Base-by-base conservation (phyloP, 2,797 vertebrate genomes). In the Bradypodion pumilum region DNA sequence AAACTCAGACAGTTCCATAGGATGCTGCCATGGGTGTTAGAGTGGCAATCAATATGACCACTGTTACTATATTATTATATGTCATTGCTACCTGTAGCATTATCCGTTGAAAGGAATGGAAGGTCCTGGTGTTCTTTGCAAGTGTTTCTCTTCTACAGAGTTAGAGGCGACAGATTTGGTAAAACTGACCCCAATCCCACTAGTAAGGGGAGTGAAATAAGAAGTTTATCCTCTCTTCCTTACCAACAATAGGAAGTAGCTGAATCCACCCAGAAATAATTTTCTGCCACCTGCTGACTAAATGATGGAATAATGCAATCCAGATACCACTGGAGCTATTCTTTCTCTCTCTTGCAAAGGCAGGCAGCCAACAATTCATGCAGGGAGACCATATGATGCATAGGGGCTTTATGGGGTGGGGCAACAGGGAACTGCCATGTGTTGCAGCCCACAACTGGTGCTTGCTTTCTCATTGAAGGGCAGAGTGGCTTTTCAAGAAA, bases 401-500 rank as follows among this genome's bases (percentile, higher is more conserved):
- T 32, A 32, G n/a, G 9, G 59, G 23, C 32, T 69, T n/a, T 69
- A 27, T 23, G 13, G 46, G 49, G 35, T 25, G 25, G 42, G 27
- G 5, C 42, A 8, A 13, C n/a, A 62, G 5, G 3, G 9, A 23
- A 9, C 37, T 35, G 29, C 27, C 21, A 72, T 65, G 32, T 32
- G 52, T 68, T 56, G 40, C 69, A 27, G 19, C 27, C 44, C 44
- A 10, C 32, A 65, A 49, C 62, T 52, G 68, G 60, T 21, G 86
- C 85, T 74, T 78, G 66, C 4, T 10, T 80, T 81, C 82, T 60
- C 83, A 65, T 52, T 76, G 82, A 80, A 80, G 74, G 73, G 78
- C 65, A 80, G 82, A 84, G 81, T 84, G 25, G 60, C 2, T 80
- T 81, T 86, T 91, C 56, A 7, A 65, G 88, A 86, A 49, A 82